These are phyloP conservation scores for Macroteleia sp. DNA, from an alignment of 2,888 invertebrate species.

Conservation along the genomic window DNA sequence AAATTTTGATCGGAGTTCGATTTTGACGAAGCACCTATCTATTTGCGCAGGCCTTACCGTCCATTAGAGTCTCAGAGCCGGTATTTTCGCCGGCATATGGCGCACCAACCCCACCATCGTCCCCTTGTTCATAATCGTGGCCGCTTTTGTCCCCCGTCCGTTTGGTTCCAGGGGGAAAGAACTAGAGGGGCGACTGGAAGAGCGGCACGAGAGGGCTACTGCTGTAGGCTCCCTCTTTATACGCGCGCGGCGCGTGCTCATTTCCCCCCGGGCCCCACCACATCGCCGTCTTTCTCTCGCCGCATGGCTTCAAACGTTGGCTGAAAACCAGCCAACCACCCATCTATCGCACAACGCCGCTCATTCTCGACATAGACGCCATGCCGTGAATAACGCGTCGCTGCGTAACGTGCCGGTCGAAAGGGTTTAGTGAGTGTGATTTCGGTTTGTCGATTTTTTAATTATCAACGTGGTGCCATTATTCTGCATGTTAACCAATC, in stretches of 20 bases:
- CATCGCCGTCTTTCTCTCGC: slow-evolving; percentile 44
- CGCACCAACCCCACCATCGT: slow-evolving; percentile 69
- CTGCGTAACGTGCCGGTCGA: slow-evolving; percentile 59
- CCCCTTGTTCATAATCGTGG: slow-evolving; percentile 52
- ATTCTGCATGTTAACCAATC: no score
- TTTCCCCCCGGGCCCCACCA: slow-evolving; percentile 69
- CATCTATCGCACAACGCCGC: slow-evolving; percentile 80
- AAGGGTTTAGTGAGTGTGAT: slow-evolving; percentile 31
- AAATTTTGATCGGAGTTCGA: slow-evolving; percentile 40
- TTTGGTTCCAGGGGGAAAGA: slow-evolving; percentile 72
- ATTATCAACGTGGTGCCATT: no score
- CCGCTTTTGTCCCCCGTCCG: slow-evolving; percentile 43
- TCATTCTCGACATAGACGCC: slow-evolving; percentile 80
- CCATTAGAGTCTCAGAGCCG: slow-evolving; percentile 57
- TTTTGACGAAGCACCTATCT: slow-evolving; percentile 54
- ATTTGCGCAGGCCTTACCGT: slow-evolving; percentile 48
- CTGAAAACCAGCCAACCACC: slow-evolving; percentile 72
- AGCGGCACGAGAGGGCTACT: slow-evolving; percentile 65
- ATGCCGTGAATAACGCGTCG: slow-evolving; percentile 80
- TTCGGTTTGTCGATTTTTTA: background rate
- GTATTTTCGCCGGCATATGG: slow-evolving; percentile 73
- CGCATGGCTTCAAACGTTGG: slow-evolving; percentile 66
- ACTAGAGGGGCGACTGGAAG: slow-evolving; percentile 66
- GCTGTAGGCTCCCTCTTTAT: slow-evolving; percentile 68
- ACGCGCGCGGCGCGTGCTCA: slow-evolving; percentile 82